Base-by-base conservation (phyloP, 2,888 invertebrate genomes). In the Acanthacorydalis orientalis region DNA sequence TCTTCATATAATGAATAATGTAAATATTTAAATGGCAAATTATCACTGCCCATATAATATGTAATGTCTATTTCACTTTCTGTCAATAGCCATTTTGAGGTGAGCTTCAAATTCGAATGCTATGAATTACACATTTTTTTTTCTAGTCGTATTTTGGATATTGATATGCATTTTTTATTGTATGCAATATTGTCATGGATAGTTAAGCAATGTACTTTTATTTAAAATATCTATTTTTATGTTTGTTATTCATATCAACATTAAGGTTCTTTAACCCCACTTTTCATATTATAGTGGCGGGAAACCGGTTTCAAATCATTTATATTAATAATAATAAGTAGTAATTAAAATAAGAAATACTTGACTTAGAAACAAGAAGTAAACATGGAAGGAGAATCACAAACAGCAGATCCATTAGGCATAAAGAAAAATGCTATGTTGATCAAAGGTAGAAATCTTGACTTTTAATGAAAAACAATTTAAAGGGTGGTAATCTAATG, bases 381-480 rank as follows among this genome's bases (percentile, higher is more conserved):
- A 31, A 48, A 43, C 42, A 33, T 34, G 35, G 49, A 48, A 40
- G 44, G 44, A 46, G 53, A 55, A 48, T 50, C 50, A 23, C 53
- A 51, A 45, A 49, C 49, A 43, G 52, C 50, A 38, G 65, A 78
- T 59, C 78, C 78, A 42, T 74, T 77, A 23, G 77, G 77, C 57
- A 68, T 79, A 44, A 69, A 76, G 31, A 78, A 78, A 61, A 75
- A 78, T 59, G 74, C 77, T 42, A 67, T 68, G 53, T 69, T 76
- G 43, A 68, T 79, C 43, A 75, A 74, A 74, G 74, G 78, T 78
- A 66, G 55, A 51, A 31, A n/a, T n/a, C n/a, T n/a, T 31, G 15
- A 15, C 16, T 7, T 40, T 7, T 23, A 47, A 42, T 43, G 38
- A 9, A 16, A 35, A 11, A 42, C 16, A 14, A 12, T 41, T 43